Base-by-base conservation (phyloP, 2,113 vertebrate species). In the Rhinichthys klamathensis region DNA sequence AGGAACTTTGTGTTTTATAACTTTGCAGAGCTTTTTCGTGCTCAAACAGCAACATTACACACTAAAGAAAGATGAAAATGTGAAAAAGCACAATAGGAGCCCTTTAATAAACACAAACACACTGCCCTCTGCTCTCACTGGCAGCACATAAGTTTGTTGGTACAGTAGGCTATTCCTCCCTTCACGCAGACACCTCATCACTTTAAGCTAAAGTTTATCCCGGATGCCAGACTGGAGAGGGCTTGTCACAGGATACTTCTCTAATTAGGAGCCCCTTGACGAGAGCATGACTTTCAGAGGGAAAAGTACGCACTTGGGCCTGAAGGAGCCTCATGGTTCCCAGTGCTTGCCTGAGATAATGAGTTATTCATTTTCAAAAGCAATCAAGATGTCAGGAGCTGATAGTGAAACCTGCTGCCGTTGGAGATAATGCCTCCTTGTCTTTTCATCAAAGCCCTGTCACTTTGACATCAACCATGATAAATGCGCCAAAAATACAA, bases 281-380 rank as follows among this genome's bases (percentile, higher is more conserved):
- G 56, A 77, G 75, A 13, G 25, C 58, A 81, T 83, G 82, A 86
- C 79, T 80, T 87, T 89, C 80, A 81, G 30, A 77, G 74, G 35
- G 84, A 82, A 82, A 84, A 79, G 56, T 44, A n/a, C 12, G 30
- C 21, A 73, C 86, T 80, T 3, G 65, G 73, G 69, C 70, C 69
- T 76, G 67, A 86, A 86, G 72, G 81, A 76, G 83, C 46, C 70
- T 76, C 61, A 35, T 23, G 58, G 23, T 77, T 25, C 77, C 73
- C 73, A 10, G 61, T 35, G 32, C 86, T 56, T 56, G 80, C 78
- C 44, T 27, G 79, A 87, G 84, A 91, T 89, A 90, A 90, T 88
- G 82, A 86, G 86, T 86, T 87, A 87, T 90, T 90, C 85, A 86
- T 89, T 90, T 89, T 88, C 82, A 87, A 86, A 87, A 86, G 87